Evolutionary conservation across 2,888 invertebrate genomes (phyloP), one percentile per base, ranked within the genome.

Genomic region (Eueremaeus valkanovi): DNA sequence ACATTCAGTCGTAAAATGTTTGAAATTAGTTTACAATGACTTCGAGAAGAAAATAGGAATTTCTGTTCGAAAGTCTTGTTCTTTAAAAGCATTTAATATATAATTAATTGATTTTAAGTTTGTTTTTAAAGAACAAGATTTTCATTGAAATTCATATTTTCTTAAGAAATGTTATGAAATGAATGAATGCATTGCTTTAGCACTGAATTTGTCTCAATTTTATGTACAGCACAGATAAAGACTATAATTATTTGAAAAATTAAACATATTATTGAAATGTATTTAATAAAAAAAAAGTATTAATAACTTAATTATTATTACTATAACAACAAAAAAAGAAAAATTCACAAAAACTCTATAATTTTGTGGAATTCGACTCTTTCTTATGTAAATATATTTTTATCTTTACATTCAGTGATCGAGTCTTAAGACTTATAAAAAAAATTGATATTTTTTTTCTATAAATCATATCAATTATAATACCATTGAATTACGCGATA

Each of bases 311-410:
- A 3, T 29, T 31, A 36, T 51, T 21, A n/a, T 51, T 51, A 51
- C 51, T 21, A 36, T 36, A 33, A 16, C 21, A 2, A 36, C 66
- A 66, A 66, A 61, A 61, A 61, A 51, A n/a, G 24, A n/a, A 31
- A 61, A 61, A n/a, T n/a, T n/a, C n/a, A 24, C 31, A 61, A 61
- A 61, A 29, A 1, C 9, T 61, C 29, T 29, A 31, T 61, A 61
- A 61, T 61, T 27, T 27, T 66, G 66, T 11, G 11, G 33, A 31
- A 66, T 6, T 21, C 21, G 40, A 66, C 66, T 66, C 66, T 36
- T 66, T 40, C n/a, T 31, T 61, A 36, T 66, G 66, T 66, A 66
- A 66, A 66, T 66, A 66, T 66, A 66, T 66, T 66, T 66, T 36
- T 66, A 66, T 66, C 66, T 66, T 66, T 66, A 66, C 66, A 66